A percentile compares a stretch with the other conserved stretches of the same genome.
Conservation (phyloP, 2,797 vertebrate species). For the Percopsis omiscomaycus region DNA sequence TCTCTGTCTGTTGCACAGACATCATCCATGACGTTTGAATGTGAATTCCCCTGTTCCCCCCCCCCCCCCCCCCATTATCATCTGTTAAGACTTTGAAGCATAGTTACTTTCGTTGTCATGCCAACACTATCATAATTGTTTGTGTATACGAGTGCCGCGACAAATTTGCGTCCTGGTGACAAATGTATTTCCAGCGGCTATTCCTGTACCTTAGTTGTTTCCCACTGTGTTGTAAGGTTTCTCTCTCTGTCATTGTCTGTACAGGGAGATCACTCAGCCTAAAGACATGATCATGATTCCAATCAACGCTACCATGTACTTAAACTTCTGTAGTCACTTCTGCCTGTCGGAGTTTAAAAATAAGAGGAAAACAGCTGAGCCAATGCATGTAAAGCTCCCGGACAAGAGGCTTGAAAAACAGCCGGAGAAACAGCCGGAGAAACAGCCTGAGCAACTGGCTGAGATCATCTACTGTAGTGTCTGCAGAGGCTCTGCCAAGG, state of each 20-base stretch:
- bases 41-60: too few relatives aligned
- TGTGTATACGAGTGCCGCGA: too few relatives aligned
- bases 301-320: slow-evolving; percentile 80
- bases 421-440: slow-evolving; percentile 44
- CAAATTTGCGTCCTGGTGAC: neutral
- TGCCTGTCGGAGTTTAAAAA: slow-evolving; percentile 88
- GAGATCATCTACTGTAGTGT: slow-evolving; percentile 85
- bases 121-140: too few relatives aligned
- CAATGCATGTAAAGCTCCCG: slow-evolving; percentile 35
- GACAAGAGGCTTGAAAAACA: slow-evolving; percentile 51
- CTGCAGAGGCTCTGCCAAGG: slow-evolving; percentile 88
- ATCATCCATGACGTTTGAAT: too few relatives aligned
- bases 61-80: too few relatives aligned
- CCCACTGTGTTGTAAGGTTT: neutral
- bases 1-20: neutral
- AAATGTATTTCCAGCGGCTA: neutral
- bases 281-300: slow-evolving; percentile 95
- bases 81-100: too few relatives aligned
- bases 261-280: slow-evolving; percentile 90
- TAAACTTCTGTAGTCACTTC: slow-evolving; percentile 94
- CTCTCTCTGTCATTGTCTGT: slow-evolving; percentile 2
- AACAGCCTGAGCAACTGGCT: slow-evolving; percentile 48
- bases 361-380: slow-evolving; percentile 79
- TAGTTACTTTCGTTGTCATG: too few relatives aligned
- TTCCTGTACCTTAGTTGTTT: neutral